Evolutionary conservation across 2,888 invertebrate species (phyloP).

Genomic region (Erpobdella octoculata): DNA sequence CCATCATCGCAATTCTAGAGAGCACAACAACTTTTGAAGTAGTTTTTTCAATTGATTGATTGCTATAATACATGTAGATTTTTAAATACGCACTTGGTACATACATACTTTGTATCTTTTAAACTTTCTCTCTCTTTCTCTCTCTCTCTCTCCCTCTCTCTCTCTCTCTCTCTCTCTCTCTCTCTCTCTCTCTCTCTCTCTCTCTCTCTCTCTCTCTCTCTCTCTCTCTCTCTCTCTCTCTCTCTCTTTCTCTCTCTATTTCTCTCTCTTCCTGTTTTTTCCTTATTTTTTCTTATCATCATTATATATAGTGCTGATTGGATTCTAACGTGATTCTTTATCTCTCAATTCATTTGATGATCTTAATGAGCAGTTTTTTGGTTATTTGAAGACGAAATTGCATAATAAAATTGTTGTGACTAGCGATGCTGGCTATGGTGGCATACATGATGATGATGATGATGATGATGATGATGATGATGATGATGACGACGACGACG

Average conservation of each 20-base stretch:
- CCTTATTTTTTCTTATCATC: no score
- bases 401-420: no score
- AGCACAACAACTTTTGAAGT: no score
- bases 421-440: neutral
- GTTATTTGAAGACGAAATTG: no score
- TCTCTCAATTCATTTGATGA: neutral
- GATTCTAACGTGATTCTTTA: constrained; percentile 1
- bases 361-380: no score
- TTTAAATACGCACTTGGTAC: no score
- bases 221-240: neutral
- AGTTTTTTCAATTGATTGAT: no score
- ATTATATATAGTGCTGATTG: neutral
- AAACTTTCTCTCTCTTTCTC: constrained; percentile 11
- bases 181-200: constrained; percentile 21
- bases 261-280: no score
- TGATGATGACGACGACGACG: constrained; percentile 9
- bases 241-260: no score
- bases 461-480: constrained; percentile 24
- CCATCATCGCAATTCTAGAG: neutral
- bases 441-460: constrained; percentile 17
- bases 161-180: constrained; percentile 1
- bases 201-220: constrained; percentile 22
- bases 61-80: no score
- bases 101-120: no score
- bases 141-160: constrained; percentile 4